These are phyloP conservation scores for Nanger granti DNA, from an alignment of 2,113 vertebrate species.

Conservation along the genomic window DNA sequence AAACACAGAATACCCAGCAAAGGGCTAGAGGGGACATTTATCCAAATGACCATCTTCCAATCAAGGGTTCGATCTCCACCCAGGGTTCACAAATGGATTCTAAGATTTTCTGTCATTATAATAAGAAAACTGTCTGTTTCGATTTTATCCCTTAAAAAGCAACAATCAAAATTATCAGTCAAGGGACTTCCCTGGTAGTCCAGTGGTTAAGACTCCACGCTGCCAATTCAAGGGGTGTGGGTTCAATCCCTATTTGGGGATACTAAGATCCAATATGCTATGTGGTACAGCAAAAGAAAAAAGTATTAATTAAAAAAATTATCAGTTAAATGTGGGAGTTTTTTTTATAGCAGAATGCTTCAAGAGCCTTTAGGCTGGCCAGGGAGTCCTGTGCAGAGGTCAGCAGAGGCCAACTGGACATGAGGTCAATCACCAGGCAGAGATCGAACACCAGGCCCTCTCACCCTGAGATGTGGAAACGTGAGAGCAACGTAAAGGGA, in stretches of 20 bases:
- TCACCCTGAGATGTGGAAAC: neutral
- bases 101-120: neutral
- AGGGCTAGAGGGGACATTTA: neutral
- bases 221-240: neutral
- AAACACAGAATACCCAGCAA: neutral
- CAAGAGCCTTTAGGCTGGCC: neutral
- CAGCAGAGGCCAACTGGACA: rapidly evolving
- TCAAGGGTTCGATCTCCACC: no score
- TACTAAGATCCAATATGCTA: neutral
- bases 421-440: neutral
- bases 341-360: neutral
- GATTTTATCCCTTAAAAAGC: neutral
- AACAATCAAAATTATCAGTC: neutral
- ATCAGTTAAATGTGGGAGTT: neutral
- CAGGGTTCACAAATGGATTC: neutral
- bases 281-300: neutral
- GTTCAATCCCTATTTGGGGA: neutral
- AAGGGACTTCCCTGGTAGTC: neutral
- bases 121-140: neutral
- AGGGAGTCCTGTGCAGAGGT: neutral
- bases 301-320: neutral
- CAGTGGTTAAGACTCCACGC: neutral
- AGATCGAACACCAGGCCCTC: neutral
- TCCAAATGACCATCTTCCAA: neutral
- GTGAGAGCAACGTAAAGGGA: neutral